Conservation (phyloP, 1,140 invertebrate genomes). For the Microvelia longipes region DNA sequence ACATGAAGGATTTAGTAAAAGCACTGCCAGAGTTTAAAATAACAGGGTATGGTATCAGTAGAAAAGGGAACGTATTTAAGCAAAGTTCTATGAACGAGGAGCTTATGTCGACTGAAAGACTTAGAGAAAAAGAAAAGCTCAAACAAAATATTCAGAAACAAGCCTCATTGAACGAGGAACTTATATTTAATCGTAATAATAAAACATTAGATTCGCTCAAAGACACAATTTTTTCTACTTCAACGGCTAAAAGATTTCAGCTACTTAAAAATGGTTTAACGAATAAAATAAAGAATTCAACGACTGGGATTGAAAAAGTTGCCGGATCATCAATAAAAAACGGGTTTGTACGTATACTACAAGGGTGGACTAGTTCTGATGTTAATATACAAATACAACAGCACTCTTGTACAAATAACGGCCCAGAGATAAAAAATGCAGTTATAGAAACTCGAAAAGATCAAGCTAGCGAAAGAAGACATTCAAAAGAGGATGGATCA, state of each 20-base stretch:
- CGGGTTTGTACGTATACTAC: conserved; percentile 55
- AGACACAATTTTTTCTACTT: conserved; percentile 53
- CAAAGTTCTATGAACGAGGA: conserved; percentile 80
- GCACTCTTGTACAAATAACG: conserved; percentile 7
- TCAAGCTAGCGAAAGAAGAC: conserved; percentile 36
- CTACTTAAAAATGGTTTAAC: conserved; percentile 68
- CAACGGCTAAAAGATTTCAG: conserved; percentile 61
- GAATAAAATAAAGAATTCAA: conserved; percentile 61
- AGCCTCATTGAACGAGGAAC: conserved; percentile 71
- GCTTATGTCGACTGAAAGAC: conserved; percentile 63
- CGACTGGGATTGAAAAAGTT: conserved; percentile 62
- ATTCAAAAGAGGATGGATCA: conserved; percentile 67
- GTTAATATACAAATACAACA: conserved; percentile 13
- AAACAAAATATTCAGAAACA: conserved; percentile 75
- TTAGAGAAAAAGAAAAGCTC: conserved; percentile 67
- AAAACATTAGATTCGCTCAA: conserved; percentile 51
- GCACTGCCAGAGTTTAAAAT: conserved; percentile 42
- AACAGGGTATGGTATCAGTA: conserved; percentile 28
- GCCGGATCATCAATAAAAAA: conserved; percentile 45
- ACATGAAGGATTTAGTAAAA: conserved; percentile 44
- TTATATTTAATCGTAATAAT: conserved; percentile 50
- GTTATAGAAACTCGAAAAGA: conserved; percentile 25
- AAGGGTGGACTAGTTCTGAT: conserved; percentile 42
- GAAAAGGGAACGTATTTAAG: conserved; percentile 52
- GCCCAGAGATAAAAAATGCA: conserved; percentile 13